phyloP scores from a whole-genome alignment of 53 echinoderm and acorn worm species.

The Apostichopus leukothele region DNA sequence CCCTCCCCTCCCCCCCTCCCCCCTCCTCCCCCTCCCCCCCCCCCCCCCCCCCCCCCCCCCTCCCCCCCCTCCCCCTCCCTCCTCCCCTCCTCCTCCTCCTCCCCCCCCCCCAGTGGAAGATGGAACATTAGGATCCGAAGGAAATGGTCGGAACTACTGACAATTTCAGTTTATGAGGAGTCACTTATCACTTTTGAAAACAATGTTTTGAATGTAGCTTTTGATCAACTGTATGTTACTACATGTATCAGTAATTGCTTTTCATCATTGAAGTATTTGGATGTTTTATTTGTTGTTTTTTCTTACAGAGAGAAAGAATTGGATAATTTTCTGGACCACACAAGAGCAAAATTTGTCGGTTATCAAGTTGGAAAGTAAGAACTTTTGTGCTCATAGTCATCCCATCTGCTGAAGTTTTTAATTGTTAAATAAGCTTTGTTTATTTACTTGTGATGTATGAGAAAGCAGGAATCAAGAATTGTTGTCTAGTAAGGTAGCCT shows the following conservation, averaged over 20 bases:
- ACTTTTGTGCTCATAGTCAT: not conserved
- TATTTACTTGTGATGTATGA: too few relatives aligned
- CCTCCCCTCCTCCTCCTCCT: not conserved
- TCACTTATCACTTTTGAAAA: too few relatives aligned
- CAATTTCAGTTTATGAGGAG: too few relatives aligned
- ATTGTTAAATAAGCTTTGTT: too few relatives aligned
- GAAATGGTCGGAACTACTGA: not conserved
- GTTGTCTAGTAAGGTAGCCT: too few relatives aligned
- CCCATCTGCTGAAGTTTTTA: too few relatives aligned
- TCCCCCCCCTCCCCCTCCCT: not conserved
- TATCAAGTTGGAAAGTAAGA: slow-evolving; percentile 88
- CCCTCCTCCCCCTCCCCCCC: not conserved
- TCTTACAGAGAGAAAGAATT: slow-evolving; percentile 84
- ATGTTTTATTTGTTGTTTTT: not conserved
- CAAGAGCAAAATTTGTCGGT: slow-evolving; percentile 98
- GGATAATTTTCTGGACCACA: slow-evolving; percentile 91
- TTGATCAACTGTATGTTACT: not conserved
- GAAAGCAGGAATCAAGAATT: too few relatives aligned
- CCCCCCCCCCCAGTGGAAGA: not conserved
- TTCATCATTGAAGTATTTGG: too few relatives aligned
- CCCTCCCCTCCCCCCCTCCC: too few relatives aligned
- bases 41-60: not conserved
- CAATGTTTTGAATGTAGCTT: not conserved
- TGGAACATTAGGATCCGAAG: not conserved
- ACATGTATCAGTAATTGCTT: too few relatives aligned